Conservation (phyloP, 2,888 invertebrate species). For the Electrophaes corylata region DNA sequence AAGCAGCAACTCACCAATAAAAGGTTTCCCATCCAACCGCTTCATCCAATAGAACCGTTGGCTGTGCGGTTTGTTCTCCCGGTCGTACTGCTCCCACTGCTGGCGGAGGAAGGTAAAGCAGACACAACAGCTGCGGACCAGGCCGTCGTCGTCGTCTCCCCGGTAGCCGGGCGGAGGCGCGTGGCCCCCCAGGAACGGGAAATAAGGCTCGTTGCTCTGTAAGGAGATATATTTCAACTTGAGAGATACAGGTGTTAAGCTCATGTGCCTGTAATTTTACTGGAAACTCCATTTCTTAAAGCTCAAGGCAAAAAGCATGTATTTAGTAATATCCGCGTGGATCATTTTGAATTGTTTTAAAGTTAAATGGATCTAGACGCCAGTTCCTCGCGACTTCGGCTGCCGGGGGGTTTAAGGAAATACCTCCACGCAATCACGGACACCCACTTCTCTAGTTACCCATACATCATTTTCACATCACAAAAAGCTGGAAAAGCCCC, state of each 20-base stretch:
- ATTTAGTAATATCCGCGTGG: too few relatives aligned
- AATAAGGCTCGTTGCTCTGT: constrained; percentile 89
- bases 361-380: too few relatives aligned
- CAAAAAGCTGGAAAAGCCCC: constrained; percentile 20
- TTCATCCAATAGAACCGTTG: constrained; percentile 97
- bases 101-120: constrained; percentile 94
- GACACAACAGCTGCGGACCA: constrained; percentile 91
- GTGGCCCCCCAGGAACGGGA: constrained; percentile 96
- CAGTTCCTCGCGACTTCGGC: too few relatives aligned
- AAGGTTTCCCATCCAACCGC: constrained; percentile 94
- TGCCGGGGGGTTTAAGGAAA: too few relatives aligned
- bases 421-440: too few relatives aligned
- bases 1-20: constrained; percentile 83
- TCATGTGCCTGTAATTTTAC: too few relatives aligned
- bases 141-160: constrained; percentile 75
- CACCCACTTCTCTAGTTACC: too few relatives aligned
- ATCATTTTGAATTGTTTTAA: too few relatives aligned
- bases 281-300: too few relatives aligned
- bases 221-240: constrained; percentile 1
- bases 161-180: constrained; percentile 92
- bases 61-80: constrained; percentile 92
- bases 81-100: constrained; percentile 96
- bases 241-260: too few relatives aligned
- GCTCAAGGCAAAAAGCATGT: too few relatives aligned
- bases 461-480: constrained; percentile 8